Evolutionary conservation across 2,888 invertebrate species (phyloP).

Genomic region (Himalopsyche tibetana): DNA sequence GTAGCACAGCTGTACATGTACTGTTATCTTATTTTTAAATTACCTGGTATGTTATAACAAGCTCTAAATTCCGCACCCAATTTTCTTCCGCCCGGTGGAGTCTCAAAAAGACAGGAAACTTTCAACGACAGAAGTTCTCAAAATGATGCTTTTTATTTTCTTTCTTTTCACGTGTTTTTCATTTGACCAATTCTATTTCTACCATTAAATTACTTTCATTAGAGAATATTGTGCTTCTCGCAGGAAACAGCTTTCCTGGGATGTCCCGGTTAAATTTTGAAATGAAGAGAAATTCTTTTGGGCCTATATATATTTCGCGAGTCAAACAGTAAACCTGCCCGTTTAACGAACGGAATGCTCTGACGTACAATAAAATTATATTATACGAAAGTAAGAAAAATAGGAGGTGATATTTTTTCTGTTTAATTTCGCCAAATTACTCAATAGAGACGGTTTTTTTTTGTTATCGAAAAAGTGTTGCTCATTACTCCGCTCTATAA

Average conservation of each 20-base stretch:
- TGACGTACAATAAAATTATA: constrained; percentile 34
- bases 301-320: constrained; percentile 29
- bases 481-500: too few species aligned
- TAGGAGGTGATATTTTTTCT: neutral
- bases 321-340: constrained; percentile 21
- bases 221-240: constrained; percentile 49
- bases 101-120: constrained; percentile 39
- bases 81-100: constrained; percentile 5
- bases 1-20: neutral
- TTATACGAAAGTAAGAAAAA: constrained; percentile 32
- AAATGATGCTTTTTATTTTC: constrained; percentile 2
- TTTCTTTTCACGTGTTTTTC: constrained; percentile 28
- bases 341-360: constrained; percentile 29
- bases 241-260: constrained; percentile 48
- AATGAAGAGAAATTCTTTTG: constrained; percentile 35
- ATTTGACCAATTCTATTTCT: constrained; percentile 42
- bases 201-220: constrained; percentile 51
- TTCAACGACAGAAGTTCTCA: constrained; percentile 17
- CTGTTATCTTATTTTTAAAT: constrained; percentile 3
- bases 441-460: too few species aligned
- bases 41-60: constrained; percentile 9
- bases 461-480: too few species aligned
- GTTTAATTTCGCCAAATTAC: neutral
- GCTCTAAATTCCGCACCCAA: neutral
- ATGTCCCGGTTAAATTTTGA: constrained; percentile 49